Percentiles rank a stretch among this genome's conserved stretches.
Evolutionary conservation across 2,113 vertebrate genomes (phyloP).

Genomic region (Hydrochoerus hydrochaeris): DNA sequence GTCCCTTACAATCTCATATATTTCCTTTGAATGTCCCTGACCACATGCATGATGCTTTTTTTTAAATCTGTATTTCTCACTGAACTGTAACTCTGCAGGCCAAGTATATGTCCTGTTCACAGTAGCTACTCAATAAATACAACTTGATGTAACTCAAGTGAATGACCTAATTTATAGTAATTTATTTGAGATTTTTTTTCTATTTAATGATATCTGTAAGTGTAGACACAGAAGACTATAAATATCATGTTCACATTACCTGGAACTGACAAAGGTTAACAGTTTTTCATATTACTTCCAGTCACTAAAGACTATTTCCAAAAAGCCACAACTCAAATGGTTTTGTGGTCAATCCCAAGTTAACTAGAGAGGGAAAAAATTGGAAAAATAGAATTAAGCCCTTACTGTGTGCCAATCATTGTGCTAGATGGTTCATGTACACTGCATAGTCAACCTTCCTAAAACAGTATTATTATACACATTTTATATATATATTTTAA

Average conservation of each 20-base stretch:
- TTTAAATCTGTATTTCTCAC: not conserved
- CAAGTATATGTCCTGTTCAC: not conserved
- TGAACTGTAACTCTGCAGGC: not conserved
- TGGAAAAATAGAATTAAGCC: not conserved
- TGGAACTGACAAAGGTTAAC: constrained; percentile 2
- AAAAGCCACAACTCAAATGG: not conserved
- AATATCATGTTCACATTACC: not conserved
- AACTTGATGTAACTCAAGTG: not conserved
- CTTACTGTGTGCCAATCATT: not conserved
- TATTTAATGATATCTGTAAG: not conserved
- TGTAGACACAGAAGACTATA: not conserved
- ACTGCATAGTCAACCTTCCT: not conserved
- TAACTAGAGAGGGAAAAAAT: not conserved
- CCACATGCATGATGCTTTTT: not conserved
- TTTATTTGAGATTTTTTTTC: not conserved
- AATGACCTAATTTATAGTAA: not conserved
- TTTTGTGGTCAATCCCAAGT: constrained; percentile 6
- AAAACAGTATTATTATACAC: not conserved
- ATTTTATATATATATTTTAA: not conserved
- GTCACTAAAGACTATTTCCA: constrained; percentile 37
- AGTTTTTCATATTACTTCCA: constrained; percentile 28
- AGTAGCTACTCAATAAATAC: not conserved
- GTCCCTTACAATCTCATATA: not conserved
- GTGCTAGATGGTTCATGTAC: not conserved
- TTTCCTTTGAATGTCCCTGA: not conserved